A percentile compares a stretch with the other conserved stretches of the same genome.
phyloP scores from a whole-genome alignment of 2,888 invertebrate species.

The Chesias legatella region DNA sequence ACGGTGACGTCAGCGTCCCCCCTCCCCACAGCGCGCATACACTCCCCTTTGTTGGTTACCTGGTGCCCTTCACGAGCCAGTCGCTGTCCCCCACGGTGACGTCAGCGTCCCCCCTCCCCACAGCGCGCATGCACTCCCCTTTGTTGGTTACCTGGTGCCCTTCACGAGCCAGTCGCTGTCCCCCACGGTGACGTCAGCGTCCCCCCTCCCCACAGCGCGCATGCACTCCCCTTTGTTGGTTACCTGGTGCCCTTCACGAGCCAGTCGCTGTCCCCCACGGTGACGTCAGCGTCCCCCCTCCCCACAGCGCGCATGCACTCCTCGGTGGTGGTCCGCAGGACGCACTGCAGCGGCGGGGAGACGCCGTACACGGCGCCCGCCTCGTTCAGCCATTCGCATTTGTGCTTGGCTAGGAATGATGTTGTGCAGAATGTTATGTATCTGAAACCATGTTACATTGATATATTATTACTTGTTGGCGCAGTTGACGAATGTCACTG shows the following conservation, averaged over 20 bases:
- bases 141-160: conserved; percentile 86
- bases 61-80: conserved; percentile 83
- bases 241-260: conserved; percentile 85
- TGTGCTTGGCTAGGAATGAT: conserved; percentile 84
- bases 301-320: conserved; percentile 85
- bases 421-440: conserved; percentile 84
- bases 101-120: no score
- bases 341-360: conserved; percentile 89
- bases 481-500: no score
- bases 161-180: conserved; percentile 82
- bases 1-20: no score
- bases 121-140: no score
- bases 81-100: no score
- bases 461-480: no score
- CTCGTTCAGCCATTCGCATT: conserved; percentile 89
- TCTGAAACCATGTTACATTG: no score
- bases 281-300: conserved; percentile 84
- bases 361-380: conserved; percentile 87
- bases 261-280: conserved; percentile 86
- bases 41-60: no score
- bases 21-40: no score
- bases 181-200: no score
- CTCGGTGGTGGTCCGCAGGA: conserved; percentile 78
- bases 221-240: no score
- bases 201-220: no score